Evolutionary conservation across 2,113 vertebrate genomes (phyloP).

Genomic region (Mus pahari): DNA sequence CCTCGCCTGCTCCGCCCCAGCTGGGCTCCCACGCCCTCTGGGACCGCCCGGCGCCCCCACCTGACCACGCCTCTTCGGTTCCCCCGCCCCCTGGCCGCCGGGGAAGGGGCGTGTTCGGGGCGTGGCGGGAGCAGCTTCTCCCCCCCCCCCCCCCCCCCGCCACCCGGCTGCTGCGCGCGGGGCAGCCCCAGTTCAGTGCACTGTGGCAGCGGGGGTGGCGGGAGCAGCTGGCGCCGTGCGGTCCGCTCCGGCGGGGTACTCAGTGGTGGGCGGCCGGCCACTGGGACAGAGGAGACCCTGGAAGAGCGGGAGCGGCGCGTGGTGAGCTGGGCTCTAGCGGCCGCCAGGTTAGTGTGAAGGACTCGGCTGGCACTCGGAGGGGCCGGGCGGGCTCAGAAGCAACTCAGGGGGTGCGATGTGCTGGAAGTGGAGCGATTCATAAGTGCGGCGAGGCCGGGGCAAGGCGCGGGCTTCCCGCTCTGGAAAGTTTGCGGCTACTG

Average conservation of each 20-base stretch:
- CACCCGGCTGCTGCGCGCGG: conserved; percentile 55
- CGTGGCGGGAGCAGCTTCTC: conserved; percentile 45
- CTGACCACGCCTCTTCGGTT: conserved; percentile 1
- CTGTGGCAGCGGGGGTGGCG: conserved; percentile 44
- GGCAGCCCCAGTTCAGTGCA: conserved; percentile 53
- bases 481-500: conserved; percentile 74
- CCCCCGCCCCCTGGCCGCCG: conserved; percentile 24
- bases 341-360: conserved; percentile 58
- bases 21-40: conserved; percentile 59
- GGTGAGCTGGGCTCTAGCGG: background rate
- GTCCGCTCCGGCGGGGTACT: background rate
- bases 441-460: background rate
- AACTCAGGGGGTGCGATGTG: background rate
- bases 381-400: background rate
- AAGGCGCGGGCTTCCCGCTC: conserved; percentile 61
- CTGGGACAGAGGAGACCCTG: background rate
- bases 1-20: rapidly evolving
- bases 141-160: background rate
- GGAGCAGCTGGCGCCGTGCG: background rate
- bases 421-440: background rate
- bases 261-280: background rate
- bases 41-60: conserved; percentile 57
- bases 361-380: background rate
- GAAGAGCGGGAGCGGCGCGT: background rate
- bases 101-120: conserved; percentile 45